phyloP scores from a whole-genome alignment of 2,888 invertebrate genomes.

The Lepidocyrtinus sp. region DNA sequence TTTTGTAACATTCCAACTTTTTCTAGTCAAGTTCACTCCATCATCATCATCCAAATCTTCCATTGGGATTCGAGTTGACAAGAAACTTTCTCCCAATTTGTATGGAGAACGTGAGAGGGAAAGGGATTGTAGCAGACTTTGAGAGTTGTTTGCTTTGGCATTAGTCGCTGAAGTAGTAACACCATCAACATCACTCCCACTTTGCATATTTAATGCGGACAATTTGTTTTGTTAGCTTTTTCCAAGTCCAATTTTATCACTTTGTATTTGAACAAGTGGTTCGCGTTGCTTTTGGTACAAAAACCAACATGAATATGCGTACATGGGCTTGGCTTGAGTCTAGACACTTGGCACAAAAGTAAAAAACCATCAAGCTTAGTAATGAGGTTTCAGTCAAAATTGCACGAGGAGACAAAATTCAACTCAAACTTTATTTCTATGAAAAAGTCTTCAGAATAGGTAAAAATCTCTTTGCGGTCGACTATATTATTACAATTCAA shows the following conservation, averaged over 20 bases:
- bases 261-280: constrained; percentile 18
- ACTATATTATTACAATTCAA: too few relatives aligned
- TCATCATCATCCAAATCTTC: background rate
- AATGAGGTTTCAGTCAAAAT: too few relatives aligned
- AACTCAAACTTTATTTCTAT: too few relatives aligned
- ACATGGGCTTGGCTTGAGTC: too few relatives aligned
- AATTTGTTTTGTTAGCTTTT: constrained; percentile 23
- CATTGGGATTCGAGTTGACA: background rate
- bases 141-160: constrained; percentile 43
- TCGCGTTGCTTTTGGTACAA: too few relatives aligned
- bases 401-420: too few relatives aligned
- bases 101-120: constrained; percentile 19
- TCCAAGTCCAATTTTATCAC: background rate
- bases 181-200: constrained; percentile 29
- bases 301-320: too few relatives aligned
- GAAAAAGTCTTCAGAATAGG: too few relatives aligned
- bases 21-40: background rate
- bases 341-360: too few relatives aligned
- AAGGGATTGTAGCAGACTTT: constrained; percentile 22
- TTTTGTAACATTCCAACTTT: background rate
- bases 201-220: constrained; percentile 43
- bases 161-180: constrained; percentile 21
- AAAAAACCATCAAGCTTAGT: too few relatives aligned
- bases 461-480: too few relatives aligned
- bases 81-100: constrained; percentile 44